Evolutionary conservation across 2,113 vertebrate genomes (phyloP).

Genomic region (Pyxicephalus adspersus): DNA sequence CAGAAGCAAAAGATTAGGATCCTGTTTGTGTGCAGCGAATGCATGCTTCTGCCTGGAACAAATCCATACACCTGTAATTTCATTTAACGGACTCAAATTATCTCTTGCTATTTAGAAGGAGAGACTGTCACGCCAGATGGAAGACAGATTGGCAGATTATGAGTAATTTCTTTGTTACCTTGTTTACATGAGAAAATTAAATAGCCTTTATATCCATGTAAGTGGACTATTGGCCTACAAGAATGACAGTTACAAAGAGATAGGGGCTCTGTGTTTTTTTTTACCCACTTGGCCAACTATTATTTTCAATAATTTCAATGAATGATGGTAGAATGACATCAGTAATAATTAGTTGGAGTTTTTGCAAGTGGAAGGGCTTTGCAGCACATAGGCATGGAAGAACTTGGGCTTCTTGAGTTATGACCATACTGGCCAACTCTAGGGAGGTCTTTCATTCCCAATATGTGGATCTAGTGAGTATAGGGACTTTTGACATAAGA

Average conservation of each 20-base stretch:
- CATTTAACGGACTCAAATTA: constrained; percentile 30
- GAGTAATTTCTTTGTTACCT: constrained; percentile 46
- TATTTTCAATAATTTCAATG: constrained; percentile 17
- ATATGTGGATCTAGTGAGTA: too few relatives aligned
- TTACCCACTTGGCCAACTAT: neutral
- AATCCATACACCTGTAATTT: constrained; percentile 52
- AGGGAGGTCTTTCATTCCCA: too few relatives aligned
- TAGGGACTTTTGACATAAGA: too few relatives aligned
- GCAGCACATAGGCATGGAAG: too few relatives aligned
- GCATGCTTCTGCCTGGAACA: constrained; percentile 44
- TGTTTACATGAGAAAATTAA: constrained; percentile 18
- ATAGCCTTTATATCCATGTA: constrained; percentile 15
- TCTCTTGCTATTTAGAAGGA: constrained; percentile 16
- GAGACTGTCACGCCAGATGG: constrained; percentile 18
- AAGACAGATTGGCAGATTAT: constrained; percentile 38
- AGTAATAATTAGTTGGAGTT: too few relatives aligned
- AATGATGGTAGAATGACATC: constrained; percentile 20
- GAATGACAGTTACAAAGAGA: neutral
- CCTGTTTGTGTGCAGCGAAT: constrained; percentile 20
- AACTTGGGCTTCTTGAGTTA: too few relatives aligned
- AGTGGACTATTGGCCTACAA: constrained; percentile 3
- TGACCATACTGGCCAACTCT: too few relatives aligned
- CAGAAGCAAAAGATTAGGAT: constrained; percentile 39
- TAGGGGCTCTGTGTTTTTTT: neutral
- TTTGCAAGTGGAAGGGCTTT: too few relatives aligned